Base-by-base conservation (phyloP, 2,113 vertebrate species). In the Osmerus mordax region DNA sequence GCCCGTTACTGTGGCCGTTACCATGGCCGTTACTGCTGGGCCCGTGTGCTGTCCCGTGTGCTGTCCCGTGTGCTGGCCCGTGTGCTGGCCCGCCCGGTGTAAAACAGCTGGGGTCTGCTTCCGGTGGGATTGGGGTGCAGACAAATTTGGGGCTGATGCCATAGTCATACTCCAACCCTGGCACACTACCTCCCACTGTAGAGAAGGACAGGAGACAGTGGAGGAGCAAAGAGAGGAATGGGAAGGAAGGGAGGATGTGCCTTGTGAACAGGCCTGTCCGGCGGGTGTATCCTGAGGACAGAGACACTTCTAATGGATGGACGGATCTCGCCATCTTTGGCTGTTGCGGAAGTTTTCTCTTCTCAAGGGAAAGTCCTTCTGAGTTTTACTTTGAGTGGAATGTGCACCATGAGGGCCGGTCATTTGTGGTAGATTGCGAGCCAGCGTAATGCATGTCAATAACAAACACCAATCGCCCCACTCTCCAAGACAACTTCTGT, bases 71-170 rank as follows among this genome's bases (percentile, higher is more conserved):
- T 36, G 32, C 32, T 36, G 32, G 8, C 5, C 32, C 41, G 9
- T 70, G 54, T n/a, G 69, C 52, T 67, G 64, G 69, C 8, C 69
- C 75, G 54, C 71, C 86, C 6, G 89, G 85, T 12, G 90, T 86
- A 32, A 87, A 90, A 78, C 92, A 94, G 72, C 85, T 89, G 47
- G 90, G 90, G 68, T 94, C 93, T 60, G 90, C 87, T 13, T 93
- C 93, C 51, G 91, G 83, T 13, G 94, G 92, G 52, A 94, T 88
- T 0, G 93, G 94, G 51, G 90, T 92, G 73, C 93, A 94, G 64
- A 94, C 89, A 73, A 94, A 92, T 67, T 92, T 94, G 47, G 94
- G 91, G 51, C 90, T 87, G 18, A 83, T 78, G 28, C 87, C 87
- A 4, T 91, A 92, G 67, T 89, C 88, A 32, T 89, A 83, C 61